phyloP scores from a whole-genome alignment of 2,888 invertebrate genomes.

The Theretra japonica region DNA sequence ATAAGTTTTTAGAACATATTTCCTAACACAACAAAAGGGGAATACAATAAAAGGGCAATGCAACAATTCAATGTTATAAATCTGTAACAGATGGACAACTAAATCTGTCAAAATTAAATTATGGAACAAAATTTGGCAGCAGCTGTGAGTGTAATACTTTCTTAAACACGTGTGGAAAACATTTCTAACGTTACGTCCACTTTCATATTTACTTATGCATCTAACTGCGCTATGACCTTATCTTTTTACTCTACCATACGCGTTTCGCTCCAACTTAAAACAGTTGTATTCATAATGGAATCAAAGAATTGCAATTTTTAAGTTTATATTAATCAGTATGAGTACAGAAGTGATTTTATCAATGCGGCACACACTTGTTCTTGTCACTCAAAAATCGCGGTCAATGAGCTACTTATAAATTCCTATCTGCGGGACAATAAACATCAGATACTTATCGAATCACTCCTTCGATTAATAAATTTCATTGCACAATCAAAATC shows the following conservation, averaged over 20 bases:
- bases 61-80: neutral
- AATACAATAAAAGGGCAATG: neutral
- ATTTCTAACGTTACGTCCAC: slow-evolving; percentile 14
- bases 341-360: neutral
- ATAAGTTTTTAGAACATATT: neutral
- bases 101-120: neutral
- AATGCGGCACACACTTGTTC: slow-evolving; percentile 31
- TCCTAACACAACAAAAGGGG: neutral
- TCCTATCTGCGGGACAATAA: slow-evolving; percentile 42
- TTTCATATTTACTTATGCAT: slow-evolving; percentile 12
- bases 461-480: slow-evolving; percentile 33
- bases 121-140: neutral
- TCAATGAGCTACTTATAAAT: slow-evolving; percentile 52
- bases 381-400: slow-evolving; percentile 47
- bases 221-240: neutral
- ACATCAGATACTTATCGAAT: slow-evolving; percentile 40
- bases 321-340: neutral
- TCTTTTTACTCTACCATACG: neutral
- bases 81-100: neutral
- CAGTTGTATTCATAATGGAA: neutral
- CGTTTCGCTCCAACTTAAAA: neutral
- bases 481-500: slow-evolving; percentile 42
- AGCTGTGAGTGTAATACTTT: slow-evolving; percentile 16
- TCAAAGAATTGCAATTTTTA: neutral
- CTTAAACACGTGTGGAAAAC: slow-evolving; percentile 6